Evolutionary conservation across 2,888 invertebrate species (phyloP).

Genomic region (Campoplex nolae): DNA sequence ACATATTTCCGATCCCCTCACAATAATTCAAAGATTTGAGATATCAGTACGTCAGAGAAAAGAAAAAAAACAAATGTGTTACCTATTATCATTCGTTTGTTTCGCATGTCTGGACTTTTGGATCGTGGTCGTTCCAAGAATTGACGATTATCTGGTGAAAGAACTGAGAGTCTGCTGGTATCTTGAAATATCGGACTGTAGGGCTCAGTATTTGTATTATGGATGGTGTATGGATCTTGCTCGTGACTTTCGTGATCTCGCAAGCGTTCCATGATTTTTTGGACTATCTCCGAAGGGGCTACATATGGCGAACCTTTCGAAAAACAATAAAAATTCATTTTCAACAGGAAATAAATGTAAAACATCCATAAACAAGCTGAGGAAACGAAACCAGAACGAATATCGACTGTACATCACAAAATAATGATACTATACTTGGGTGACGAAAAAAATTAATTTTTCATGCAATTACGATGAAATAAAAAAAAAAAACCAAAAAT

Average conservation of each 20-base stretch:
- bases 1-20: not conserved
- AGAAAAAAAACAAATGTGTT: not conserved
- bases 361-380: not conserved
- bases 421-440: slow-evolving; percentile 22
- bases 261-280: slow-evolving; percentile 91
- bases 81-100: slow-evolving; percentile 84
- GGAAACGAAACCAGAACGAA: not conserved
- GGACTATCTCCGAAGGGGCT: slow-evolving; percentile 92
- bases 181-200: slow-evolving; percentile 70
- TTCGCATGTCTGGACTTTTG: slow-evolving; percentile 83
- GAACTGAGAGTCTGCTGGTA: slow-evolving; percentile 79
- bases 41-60: not conserved
- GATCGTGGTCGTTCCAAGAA: slow-evolving; percentile 82
- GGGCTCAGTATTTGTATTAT: slow-evolving; percentile 73
- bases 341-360: not conserved
- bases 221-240: slow-evolving; percentile 74
- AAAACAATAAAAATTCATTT: slow-evolving; percentile 56
- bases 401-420: slow-evolving; percentile 35
- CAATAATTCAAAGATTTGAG: not conserved
- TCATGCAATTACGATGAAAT: slow-evolving; percentile 49
- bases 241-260: slow-evolving; percentile 83
- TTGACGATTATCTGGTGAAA: slow-evolving; percentile 83
- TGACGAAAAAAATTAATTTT: slow-evolving; percentile 26
- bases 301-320: slow-evolving; percentile 90
- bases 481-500: not conserved